Percentiles rank a stretch among this genome's conserved stretches.
These are phyloP conservation scores for Pitta sordida DNA, from an alignment of 2,113 vertebrate genomes.

Conservation along the genomic window DNA sequence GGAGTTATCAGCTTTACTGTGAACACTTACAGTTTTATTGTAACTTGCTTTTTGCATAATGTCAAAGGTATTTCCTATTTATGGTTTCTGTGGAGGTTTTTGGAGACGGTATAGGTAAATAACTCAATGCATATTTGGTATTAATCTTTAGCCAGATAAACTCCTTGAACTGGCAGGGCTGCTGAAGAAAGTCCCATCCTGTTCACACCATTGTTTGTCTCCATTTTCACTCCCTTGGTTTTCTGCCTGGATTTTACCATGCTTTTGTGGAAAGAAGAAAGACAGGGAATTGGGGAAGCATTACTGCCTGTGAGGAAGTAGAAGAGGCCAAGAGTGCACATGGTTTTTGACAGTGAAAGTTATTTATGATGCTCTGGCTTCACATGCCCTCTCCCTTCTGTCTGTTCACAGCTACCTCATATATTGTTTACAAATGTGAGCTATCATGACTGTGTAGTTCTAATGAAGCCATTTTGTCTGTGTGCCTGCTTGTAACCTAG, in stretches of 20 bases:
- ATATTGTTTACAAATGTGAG: neutral
- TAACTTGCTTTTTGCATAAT: neutral
- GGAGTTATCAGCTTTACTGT: neutral
- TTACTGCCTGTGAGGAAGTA: neutral
- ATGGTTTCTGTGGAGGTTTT: neutral
- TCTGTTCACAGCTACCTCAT: neutral
- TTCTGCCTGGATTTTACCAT: neutral
- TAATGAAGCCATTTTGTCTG: neutral
- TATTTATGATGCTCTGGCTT: neutral
- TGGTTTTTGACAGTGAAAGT: neutral
- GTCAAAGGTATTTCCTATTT: neutral
- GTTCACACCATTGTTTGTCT: neutral
- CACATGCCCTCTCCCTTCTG: neutral
- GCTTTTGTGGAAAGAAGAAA: neutral
- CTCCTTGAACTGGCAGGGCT: neutral
- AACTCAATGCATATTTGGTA: neutral
- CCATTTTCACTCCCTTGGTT: neutral
- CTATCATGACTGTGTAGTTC: neutral
- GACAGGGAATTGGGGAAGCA: neutral
- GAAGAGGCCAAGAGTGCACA: neutral
- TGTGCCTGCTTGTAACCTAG: neutral
- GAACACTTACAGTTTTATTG: neutral
- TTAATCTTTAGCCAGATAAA: neutral
- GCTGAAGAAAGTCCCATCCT: neutral
- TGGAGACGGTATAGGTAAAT: neutral